Conservation (phyloP, 2,888 invertebrate species). For the Anoncus sp. region DNA sequence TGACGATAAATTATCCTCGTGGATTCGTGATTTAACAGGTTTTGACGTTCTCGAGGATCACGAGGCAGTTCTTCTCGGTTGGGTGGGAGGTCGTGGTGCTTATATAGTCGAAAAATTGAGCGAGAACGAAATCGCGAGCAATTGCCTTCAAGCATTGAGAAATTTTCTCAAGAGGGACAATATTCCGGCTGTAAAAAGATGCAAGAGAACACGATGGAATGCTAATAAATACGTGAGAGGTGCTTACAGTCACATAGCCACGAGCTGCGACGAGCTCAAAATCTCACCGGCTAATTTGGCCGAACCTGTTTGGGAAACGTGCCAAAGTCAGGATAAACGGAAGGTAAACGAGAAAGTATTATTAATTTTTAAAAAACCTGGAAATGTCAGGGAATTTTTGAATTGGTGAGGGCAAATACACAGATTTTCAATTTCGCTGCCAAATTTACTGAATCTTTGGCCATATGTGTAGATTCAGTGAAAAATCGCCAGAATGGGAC, state of each 20-base stretch:
- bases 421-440: no score
- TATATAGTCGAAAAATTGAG: constrained; percentile 84
- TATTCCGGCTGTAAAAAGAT: constrained; percentile 84
- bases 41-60: constrained; percentile 86
- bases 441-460: no score
- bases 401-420: no score
- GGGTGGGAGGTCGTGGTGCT: constrained; percentile 88
- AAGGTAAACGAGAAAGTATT: constrained; percentile 67
- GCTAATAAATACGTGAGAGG: constrained; percentile 85
- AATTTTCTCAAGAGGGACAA: constrained; percentile 83
- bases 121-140: constrained; percentile 84
- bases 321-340: constrained; percentile 52
- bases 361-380: neutral
- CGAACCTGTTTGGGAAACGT: constrained; percentile 82
- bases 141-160: constrained; percentile 84
- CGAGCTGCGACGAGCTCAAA: constrained; percentile 83
- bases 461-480: no score
- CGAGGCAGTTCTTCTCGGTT: constrained; percentile 85
- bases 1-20: constrained; percentile 77
- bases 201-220: constrained; percentile 85
- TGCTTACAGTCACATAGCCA: constrained; percentile 86
- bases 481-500: no score
- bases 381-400: no score
- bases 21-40: constrained; percentile 87
- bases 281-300: constrained; percentile 81